A percentile compares a stretch with the other conserved stretches of the same genome.
Conservation (phyloP, 2,113 vertebrate species). For the Tinamus guttatus region DNA sequence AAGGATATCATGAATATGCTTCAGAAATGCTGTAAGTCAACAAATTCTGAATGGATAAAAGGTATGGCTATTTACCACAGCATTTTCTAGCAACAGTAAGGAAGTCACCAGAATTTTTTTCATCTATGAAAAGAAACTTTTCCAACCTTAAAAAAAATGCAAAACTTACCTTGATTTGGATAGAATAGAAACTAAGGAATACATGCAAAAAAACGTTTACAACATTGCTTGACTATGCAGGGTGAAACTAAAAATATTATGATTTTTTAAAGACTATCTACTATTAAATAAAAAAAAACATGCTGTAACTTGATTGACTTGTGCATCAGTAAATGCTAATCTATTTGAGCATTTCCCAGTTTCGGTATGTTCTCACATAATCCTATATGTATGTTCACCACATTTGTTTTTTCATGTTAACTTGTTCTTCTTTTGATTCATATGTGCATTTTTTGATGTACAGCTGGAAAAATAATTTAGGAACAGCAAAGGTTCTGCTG, state of each 20-base stretch:
- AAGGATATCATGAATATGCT: not conserved
- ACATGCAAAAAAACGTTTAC: not conserved
- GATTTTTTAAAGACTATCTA: slow-evolving; percentile 1
- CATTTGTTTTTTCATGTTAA: slow-evolving; percentile 30
- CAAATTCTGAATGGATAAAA: not conserved
- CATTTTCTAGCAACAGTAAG: not conserved
- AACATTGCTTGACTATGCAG: not conserved
- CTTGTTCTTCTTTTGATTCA: slow-evolving; percentile 21
- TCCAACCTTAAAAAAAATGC: not conserved
- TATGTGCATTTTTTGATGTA: not conserved
- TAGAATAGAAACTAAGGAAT: not conserved
- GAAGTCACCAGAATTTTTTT: not conserved
- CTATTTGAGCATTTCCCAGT: slow-evolving; percentile 44
- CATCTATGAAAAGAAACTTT: not conserved
- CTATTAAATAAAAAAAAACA: slow-evolving; percentile 29
- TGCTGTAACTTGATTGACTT: slow-evolving; percentile 62
- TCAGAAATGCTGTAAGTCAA: not conserved
- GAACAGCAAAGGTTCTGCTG: not conserved
- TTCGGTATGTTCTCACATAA: slow-evolving; percentile 31
- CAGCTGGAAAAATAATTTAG: slow-evolving; percentile 10
- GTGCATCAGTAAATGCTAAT: slow-evolving; percentile 41
- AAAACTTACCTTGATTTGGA: not conserved
- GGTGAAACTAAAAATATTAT: not conserved
- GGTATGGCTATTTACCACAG: not conserved
- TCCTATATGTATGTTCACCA: not conserved